Percentiles rank a stretch among this genome's conserved stretches.
Conservation (phyloP, 2,888 invertebrate species). For the Callyntrura guangdongensis region DNA sequence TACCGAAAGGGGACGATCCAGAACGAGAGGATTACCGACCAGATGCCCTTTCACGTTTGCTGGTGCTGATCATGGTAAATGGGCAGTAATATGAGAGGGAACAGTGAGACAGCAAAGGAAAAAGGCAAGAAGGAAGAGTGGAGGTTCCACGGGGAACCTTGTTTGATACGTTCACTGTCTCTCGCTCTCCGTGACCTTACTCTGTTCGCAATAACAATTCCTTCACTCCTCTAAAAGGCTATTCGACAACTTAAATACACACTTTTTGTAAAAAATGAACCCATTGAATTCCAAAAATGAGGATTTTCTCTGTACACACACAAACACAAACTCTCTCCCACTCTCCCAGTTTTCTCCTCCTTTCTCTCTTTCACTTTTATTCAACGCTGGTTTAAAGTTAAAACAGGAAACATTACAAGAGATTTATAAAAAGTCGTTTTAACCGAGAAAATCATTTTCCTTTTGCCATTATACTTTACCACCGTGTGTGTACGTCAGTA, state of each 20-base stretch:
- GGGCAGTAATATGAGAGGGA: constrained; percentile 12
- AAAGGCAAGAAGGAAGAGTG: constrained; percentile 4
- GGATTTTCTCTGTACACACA: constrained; percentile 48
- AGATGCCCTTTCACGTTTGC: constrained; percentile 75
- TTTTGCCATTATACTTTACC: constrained; percentile 18
- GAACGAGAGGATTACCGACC: constrained; percentile 63
- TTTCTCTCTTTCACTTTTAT: neutral
- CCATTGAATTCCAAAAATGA: constrained; percentile 64
- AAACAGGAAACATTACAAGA: constrained; percentile 62
- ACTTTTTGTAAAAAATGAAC: constrained; percentile 72
- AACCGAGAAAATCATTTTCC: constrained; percentile 57
- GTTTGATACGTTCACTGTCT: constrained; percentile 14
- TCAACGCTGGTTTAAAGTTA: constrained; percentile 56
- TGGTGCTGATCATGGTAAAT: constrained; percentile 44
- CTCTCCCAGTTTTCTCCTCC: too few relatives aligned
- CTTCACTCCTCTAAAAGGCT: constrained; percentile 72
- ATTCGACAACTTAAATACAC: constrained; percentile 74
- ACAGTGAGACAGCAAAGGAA: neutral
- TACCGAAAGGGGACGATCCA: constrained; percentile 59
- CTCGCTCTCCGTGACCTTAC: constrained; percentile 66
- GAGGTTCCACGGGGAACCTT: constrained; percentile 62
- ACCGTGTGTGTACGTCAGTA: constrained; percentile 2
- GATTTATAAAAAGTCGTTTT: constrained; percentile 43
- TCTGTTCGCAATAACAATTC: constrained; percentile 73
- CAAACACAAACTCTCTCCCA: neutral